A percentile compares a stretch with the other conserved stretches of the same genome.
Evolutionary conservation across 2,888 invertebrate species (phyloP).

Genomic region (Torymus auratus): DNA sequence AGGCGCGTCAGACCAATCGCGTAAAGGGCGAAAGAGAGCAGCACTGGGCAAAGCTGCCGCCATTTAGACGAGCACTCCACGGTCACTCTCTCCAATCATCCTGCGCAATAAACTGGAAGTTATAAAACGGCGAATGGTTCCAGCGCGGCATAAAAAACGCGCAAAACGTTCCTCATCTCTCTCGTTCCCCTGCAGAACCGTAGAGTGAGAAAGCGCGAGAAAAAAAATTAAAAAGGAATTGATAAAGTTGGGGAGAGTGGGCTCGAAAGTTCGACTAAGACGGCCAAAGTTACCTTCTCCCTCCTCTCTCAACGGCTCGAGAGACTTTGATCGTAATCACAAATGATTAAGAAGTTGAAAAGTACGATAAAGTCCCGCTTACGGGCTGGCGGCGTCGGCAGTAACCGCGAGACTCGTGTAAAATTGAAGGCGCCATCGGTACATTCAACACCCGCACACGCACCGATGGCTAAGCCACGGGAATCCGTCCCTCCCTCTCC

Average conservation of each 20-base stretch:
- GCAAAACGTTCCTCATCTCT: background rate
- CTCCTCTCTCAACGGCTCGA: background rate
- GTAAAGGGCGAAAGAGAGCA: too few relatives aligned
- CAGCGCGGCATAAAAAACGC: background rate
- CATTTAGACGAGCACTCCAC: too few relatives aligned
- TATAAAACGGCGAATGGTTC: slow-evolving; percentile 16
- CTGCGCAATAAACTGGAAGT: slow-evolving; percentile 7
- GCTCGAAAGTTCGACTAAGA: slow-evolving; percentile 8
- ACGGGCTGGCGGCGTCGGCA: too few relatives aligned
- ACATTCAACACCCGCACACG: background rate
- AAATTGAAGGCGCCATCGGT: slow-evolving; percentile 38
- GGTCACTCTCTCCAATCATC: too few relatives aligned
- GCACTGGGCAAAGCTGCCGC: too few relatives aligned
- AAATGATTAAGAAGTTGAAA: slow-evolving; percentile 53
- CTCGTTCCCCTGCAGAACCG: background rate
- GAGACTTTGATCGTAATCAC: slow-evolving; percentile 38
- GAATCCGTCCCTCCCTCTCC: background rate
- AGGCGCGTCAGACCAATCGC: too few relatives aligned
- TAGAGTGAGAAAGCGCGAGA: background rate
- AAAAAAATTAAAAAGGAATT: slow-evolving; percentile 28
- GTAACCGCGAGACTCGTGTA: background rate
- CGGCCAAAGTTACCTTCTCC: background rate
- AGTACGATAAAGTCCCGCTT: slow-evolving; percentile 27
- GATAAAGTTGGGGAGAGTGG: slow-evolving; percentile 36
- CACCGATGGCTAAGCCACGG: slow-evolving; percentile 4